Percentiles rank a stretch among this genome's conserved stretches.
phyloP scores from a whole-genome alignment of 2,888 invertebrate genomes.

The Frankliniella intonsa region DNA sequence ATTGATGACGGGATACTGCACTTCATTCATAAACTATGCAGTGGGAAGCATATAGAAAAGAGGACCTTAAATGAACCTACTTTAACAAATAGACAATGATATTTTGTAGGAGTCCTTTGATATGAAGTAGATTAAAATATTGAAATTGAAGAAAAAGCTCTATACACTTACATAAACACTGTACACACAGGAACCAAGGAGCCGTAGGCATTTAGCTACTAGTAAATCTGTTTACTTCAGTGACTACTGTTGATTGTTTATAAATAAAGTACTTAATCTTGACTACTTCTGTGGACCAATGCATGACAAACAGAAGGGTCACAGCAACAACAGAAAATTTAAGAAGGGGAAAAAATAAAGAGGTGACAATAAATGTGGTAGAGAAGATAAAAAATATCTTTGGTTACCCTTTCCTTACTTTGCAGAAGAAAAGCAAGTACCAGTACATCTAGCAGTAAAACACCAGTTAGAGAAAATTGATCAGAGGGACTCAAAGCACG shows the following conservation, averaged over 20 bases:
- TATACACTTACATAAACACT: not conserved
- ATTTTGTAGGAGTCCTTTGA: too few relatives aligned
- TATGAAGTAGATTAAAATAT: too few relatives aligned
- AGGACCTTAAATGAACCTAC: too few relatives aligned
- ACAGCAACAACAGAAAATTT: not conserved
- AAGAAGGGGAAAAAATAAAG: not conserved
- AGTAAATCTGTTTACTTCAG: not conserved
- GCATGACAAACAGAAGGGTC: too few relatives aligned
- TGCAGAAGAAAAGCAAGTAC: not conserved
- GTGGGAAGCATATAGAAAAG: not conserved
- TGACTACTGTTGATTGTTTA: not conserved
- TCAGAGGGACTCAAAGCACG: not conserved
- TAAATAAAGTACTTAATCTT: not conserved
- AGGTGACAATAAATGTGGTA: not conserved
- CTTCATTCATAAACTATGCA: not conserved
- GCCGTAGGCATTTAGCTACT: not conserved
- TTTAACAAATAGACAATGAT: too few relatives aligned
- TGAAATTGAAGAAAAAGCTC: not conserved
- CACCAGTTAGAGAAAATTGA: not conserved
- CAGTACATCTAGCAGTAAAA: not conserved
- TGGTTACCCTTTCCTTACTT: not conserved
- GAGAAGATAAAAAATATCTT: not conserved
- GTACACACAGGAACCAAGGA: not conserved
- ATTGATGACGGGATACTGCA: too few relatives aligned
- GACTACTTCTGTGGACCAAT: not conserved